phyloP scores from a whole-genome alignment of 2,113 vertebrate genomes.

The Cyprinodon tularosa region DNA sequence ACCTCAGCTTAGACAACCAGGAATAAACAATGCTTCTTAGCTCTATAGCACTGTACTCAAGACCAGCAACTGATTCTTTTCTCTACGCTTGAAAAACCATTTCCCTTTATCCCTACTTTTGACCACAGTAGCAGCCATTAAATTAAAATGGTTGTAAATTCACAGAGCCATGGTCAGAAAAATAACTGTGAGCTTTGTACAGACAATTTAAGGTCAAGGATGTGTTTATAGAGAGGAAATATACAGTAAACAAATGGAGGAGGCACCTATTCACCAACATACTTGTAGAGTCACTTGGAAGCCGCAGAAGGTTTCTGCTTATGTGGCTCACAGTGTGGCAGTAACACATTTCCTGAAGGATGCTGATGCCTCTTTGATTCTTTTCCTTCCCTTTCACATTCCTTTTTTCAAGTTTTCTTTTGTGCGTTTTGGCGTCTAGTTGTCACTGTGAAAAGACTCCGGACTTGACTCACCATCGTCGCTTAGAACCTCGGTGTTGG shows the following conservation, averaged over 20 bases:
- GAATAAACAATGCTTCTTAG: slow-evolving; percentile 22
- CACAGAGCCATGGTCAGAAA: slow-evolving; percentile 36
- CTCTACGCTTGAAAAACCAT: not conserved
- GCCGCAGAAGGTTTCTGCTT: slow-evolving; percentile 44
- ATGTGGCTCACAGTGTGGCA: slow-evolving; percentile 58
- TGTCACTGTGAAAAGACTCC: slow-evolving; percentile 84
- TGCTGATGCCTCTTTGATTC: slow-evolving; percentile 35
- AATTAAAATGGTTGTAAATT: slow-evolving; percentile 39
- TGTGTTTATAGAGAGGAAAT: slow-evolving; percentile 35
- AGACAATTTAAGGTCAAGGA: slow-evolving; percentile 32
- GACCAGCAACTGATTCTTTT: slow-evolving; percentile 18
- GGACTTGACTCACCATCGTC: slow-evolving; percentile 85
- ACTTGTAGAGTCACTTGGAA: slow-evolving; percentile 55
- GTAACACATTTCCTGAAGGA: slow-evolving; percentile 65
- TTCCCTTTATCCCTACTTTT: slow-evolving; percentile 11
- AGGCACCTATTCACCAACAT: slow-evolving; percentile 50
- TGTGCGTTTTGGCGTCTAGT: slow-evolving; percentile 66
- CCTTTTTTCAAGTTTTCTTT: slow-evolving; percentile 37
- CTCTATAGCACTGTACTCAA: slow-evolving; percentile 70
- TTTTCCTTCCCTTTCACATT: slow-evolving; percentile 45
- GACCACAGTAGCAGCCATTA: slow-evolving; percentile 62
- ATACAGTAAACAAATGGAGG: slow-evolving; percentile 39
- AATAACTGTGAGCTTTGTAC: slow-evolving; percentile 31
- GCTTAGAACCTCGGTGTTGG: slow-evolving; percentile 87
- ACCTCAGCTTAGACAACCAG: slow-evolving; percentile 3